Evolutionary conservation across 2,888 invertebrate genomes (phyloP), one percentile per base, ranked within the genome.

Genomic region (Drosophila mayaguana): DNA sequence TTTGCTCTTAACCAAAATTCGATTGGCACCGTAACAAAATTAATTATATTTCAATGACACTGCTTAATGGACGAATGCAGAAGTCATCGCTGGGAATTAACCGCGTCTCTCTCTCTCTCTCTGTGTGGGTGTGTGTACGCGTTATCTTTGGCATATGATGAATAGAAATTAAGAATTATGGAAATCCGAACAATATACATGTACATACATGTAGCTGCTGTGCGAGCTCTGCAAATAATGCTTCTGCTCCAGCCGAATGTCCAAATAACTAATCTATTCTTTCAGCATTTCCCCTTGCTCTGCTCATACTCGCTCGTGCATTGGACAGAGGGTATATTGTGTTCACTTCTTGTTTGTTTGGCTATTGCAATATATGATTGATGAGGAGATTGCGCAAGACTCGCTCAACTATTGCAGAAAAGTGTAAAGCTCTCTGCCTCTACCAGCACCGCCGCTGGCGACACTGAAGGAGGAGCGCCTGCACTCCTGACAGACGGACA

Each of bases 31-130:
- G 78, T 84, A 75, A 75, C 83, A 64, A 83, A 83, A 80, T 83
- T 83, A 83, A 83, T 83, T 83, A 83, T 75, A 78, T 80, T 57
- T 74, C 83, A 78, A 83, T 83, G 83, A 83, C 73, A 79, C 56
- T 75, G 83, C 81, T 63, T 70, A 82, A 78, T 80, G 72, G 78
- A 63, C 51, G 48, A 62, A 51, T 25, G 40, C 46, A 56, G 28
- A 57, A 70, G 57, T 34, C 32, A 28, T 18, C 34, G 22, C 53
- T 20, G 36, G 20, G 36, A 46, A 50, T n/a, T 25, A 55, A 51
- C n/a, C n/a, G n/a, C n/a, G n/a, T n/a, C n/a, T n/a, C n/a, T n/a
- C n/a, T n/a, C n/a, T n/a, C n/a, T n/a, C n/a, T n/a, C n/a, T n/a
- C n/a, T n/a, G n/a, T 6, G 12, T 32, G 32, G 2, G 18, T 22